These are phyloP conservation scores for Lophotriccus pileatus DNA, from an alignment of 2,797 vertebrate genomes.

Conservation along the genomic window DNA sequence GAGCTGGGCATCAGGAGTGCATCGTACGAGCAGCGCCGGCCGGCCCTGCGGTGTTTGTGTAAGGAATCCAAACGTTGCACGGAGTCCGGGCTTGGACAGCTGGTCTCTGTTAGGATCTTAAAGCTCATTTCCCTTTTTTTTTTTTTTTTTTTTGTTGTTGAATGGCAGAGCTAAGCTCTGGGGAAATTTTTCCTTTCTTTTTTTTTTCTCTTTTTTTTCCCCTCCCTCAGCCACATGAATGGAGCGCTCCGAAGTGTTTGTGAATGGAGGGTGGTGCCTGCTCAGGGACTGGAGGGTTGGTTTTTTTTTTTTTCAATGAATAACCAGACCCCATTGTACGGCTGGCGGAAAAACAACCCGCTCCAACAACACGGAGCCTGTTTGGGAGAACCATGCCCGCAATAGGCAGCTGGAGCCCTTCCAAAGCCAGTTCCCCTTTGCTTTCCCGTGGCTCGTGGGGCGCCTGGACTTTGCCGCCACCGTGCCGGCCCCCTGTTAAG, in stretches of 20 bases:
- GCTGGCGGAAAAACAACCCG: conserved; percentile 75
- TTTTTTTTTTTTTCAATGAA: conserved; percentile 61
- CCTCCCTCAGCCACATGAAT: conserved; percentile 55
- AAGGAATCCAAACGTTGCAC: conserved; percentile 71
- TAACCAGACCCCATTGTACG: conserved; percentile 79
- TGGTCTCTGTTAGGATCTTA: conserved; percentile 68
- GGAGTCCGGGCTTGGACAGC: conserved; percentile 64
- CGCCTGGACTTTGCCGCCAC: conserved; percentile 36
- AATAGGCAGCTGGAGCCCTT: conserved; percentile 76
- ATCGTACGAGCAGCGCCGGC: neutral
- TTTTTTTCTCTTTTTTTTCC: neutral
- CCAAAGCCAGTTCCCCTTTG: conserved; percentile 73
- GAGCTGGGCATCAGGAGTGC: neutral
- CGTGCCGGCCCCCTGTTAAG: conserved; percentile 35
- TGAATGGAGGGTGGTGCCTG: conserved; percentile 79
- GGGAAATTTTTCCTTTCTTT: neutral
- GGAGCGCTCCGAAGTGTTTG: conserved; percentile 76
- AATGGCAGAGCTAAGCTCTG: conserved; percentile 50
- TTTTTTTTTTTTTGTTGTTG: too few relatives aligned
- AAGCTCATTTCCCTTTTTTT: conserved; percentile 63
- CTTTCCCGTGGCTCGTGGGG: conserved; percentile 61
- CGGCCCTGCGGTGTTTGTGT: conserved; percentile 57
- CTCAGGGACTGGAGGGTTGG: conserved; percentile 46
- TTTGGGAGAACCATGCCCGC: conserved; percentile 67
- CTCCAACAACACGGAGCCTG: conserved; percentile 76